Percentiles rank a stretch among this genome's conserved stretches.
Conservation (phyloP, 1,140 invertebrate species). For the Ips nitidus region DNA sequence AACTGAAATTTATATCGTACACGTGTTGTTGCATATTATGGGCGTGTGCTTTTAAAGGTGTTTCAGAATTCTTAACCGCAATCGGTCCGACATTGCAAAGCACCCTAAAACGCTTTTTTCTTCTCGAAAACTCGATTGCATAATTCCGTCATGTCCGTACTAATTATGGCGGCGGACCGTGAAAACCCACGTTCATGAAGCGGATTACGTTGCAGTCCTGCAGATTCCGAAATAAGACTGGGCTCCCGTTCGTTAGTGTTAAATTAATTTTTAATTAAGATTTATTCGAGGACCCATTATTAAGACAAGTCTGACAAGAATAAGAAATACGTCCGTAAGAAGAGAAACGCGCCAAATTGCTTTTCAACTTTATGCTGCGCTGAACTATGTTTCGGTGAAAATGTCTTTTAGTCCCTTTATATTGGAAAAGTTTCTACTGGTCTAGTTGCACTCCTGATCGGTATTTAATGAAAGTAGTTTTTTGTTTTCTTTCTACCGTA, state of each 20-base stretch:
- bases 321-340: slow-evolving; percentile 22
- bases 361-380: slow-evolving; percentile 18
- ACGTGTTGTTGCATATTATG: too few relatives aligned
- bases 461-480: too few relatives aligned
- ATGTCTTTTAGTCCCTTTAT: slow-evolving; percentile 6
- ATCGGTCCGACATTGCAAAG: too few relatives aligned
- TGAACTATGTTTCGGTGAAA: slow-evolving; percentile 16
- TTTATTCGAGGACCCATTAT: slow-evolving; percentile 19
- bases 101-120: too few relatives aligned
- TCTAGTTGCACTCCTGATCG: background rate
- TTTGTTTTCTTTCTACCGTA: too few relatives aligned
- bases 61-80: too few relatives aligned
- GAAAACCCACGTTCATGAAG: too few relatives aligned
- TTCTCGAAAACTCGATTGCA: too few relatives aligned
- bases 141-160: too few relatives aligned
- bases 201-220: background rate
- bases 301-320: slow-evolving; percentile 15
- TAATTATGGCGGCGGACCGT: too few relatives aligned
- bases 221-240: slow-evolving; percentile 1
- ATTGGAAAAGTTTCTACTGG: slow-evolving; percentile 11
- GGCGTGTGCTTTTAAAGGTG: too few relatives aligned
- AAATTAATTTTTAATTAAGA: slow-evolving; percentile 24
- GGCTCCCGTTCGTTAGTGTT: slow-evolving; percentile 1
- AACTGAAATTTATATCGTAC: too few relatives aligned
- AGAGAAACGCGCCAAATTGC: slow-evolving; percentile 20